Evolutionary conservation across 1,140 invertebrate genomes (phyloP), one percentile per base, ranked within the genome.

Genomic region (Dendrolimus punctatus): DNA sequence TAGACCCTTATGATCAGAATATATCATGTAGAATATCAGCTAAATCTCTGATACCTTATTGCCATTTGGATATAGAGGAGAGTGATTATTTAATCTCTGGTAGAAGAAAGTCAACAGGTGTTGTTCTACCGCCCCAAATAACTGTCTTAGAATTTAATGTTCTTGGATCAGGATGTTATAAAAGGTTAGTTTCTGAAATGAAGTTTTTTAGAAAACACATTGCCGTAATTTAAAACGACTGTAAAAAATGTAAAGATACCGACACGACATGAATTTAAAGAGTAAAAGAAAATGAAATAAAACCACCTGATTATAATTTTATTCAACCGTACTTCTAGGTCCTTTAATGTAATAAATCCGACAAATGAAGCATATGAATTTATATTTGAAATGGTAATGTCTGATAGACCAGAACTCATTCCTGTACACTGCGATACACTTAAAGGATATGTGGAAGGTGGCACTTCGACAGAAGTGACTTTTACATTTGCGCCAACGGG

Each of bases 111-210:
- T 49, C 56, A 3, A 68, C 68, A 8, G 72, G 83, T 53, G 48
- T 70, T 2, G 64, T 71, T 5, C 54, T 88, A 51, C 79, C 77
- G 8, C 53, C 66, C n/a, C 65, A 84, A 44, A 78, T 76, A 4
- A 81, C 69, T 39, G 85, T 89, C 4, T 60, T 90, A 40, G 88
- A 90, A 63, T 88, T 89, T 55, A 85, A 87, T 43, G 83, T 89
- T 8, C 58, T 90, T 39, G 89, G 89, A 40, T 68, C 76, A 0
- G 87, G 86, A 40, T 86, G 83, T 58, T 82, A 83, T 53, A 81
- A 83, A 71, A 86, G 85, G 83, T 86, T 10, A 8, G 41, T 39
- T 36, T 23, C 40, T 49, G 39, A 47, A 45, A 46, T 51, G 23
- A 53, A 50, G n/a, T 50, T 38, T 8, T 46, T 39, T 46, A n/a